These are phyloP conservation scores for Rhombomys opimus DNA, from an alignment of 2,113 vertebrate genomes.

Conservation along the genomic window DNA sequence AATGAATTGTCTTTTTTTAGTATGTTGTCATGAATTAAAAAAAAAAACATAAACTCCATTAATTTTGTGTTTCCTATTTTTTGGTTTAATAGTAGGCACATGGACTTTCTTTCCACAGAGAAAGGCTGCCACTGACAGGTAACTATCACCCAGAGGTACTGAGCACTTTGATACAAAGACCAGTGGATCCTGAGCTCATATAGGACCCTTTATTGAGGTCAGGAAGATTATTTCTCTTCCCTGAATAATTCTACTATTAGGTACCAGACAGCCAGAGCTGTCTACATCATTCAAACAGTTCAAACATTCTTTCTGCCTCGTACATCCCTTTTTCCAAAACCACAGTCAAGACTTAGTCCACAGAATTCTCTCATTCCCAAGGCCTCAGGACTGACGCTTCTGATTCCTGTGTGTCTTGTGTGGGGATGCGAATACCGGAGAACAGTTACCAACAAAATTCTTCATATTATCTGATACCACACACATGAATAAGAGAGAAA, in stretches of 20 bases:
- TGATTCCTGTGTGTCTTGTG: background rate
- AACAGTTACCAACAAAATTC: background rate
- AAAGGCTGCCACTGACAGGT: background rate
- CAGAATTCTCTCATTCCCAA: rapidly evolving
- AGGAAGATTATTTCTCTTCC: background rate
- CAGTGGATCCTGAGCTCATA: background rate
- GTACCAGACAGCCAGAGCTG: background rate
- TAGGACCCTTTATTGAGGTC: background rate
- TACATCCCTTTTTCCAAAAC: background rate
- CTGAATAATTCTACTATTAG: background rate
- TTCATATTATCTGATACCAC: background rate
- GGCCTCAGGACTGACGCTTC: background rate
- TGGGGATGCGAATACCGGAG: rapidly evolving
- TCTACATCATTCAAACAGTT: background rate
- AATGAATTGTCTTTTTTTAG: background rate
- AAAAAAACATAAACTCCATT: background rate
- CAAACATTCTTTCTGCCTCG: background rate
- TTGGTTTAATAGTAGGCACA: background rate
- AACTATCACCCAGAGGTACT: background rate
- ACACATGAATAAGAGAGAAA: background rate
- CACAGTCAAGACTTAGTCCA: background rate
- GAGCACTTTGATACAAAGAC: background rate
- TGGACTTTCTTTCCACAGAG: background rate
- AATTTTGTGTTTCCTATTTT: slow-evolving; percentile 1
- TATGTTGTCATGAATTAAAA: background rate